Base-by-base conservation (phyloP, 1,140 invertebrate genomes). In the Whitmania pigra region DNA sequence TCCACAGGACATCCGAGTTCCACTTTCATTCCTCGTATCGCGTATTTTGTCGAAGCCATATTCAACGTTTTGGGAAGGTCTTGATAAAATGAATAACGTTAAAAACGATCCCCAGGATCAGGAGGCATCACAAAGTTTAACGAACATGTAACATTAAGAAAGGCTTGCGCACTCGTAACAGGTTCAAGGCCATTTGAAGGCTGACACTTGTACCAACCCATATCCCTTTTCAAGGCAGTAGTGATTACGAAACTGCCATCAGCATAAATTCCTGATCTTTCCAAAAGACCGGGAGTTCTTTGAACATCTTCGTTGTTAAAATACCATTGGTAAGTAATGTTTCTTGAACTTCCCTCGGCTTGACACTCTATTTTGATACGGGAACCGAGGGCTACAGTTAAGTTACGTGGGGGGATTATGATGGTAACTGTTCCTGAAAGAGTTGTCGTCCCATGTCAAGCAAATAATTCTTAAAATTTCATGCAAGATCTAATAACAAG, bases 1-100 rank as follows among this genome's bases (percentile, higher is more conserved):
- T 95, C 94, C 77, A 97, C 93, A 82, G 93, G 92, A 83, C 94
- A 98, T 78, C 94, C 91, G 31, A 97, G 90, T 68, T 94, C 90
- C 53, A 93, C 93, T 49, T 90, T 90, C 78, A 95, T 85, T 49
- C 93, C 89, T 79, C 93, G 91, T 36, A 94, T 93, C 77, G 96
- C 86, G 79, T 94, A 96, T 80, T 96, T 91, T 72, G 93, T 87
- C 69, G 91, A 92, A 54, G 93, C 93, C 63, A 93, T 96, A n/a
- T 31, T 49, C 43, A 49, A 49, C 5, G 43, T 49, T 49, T 49
- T 49, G 9, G 43, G 43, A 49, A 49, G 43, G 43, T 49, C 43
- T 49, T 49, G 43, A 49, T 17, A 49, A 49, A 49, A 7, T 49
- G 13, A 49, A 17, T 17, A 0, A 15, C 0, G 9, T 49, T 49